These are phyloP conservation scores for Agelastica alni DNA, from an alignment of 2,888 invertebrate species.

Conservation along the genomic window DNA sequence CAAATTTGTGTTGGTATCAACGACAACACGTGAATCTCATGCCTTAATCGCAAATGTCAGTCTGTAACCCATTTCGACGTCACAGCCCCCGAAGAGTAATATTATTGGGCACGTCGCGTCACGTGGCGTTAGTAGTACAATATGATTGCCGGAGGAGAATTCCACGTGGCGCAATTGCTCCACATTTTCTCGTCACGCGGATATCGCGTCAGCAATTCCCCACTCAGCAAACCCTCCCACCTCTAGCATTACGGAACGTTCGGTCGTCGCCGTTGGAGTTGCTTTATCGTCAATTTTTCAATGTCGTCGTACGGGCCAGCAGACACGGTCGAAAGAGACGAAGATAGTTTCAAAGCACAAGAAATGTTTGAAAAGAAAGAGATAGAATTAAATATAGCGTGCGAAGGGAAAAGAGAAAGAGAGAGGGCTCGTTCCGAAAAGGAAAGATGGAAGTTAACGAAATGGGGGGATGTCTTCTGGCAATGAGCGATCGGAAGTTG, in stretches of 20 bases:
- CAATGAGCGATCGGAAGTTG: conserved; percentile 35
- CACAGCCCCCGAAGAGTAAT: neutral
- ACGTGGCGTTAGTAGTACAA: neutral
- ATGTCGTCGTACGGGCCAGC: conserved; percentile 12
- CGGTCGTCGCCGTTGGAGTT: conserved; percentile 1
- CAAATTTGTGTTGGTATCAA: too few relatives aligned
- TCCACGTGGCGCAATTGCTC: neutral
- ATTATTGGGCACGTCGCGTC: neutral
- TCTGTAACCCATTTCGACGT: neutral
- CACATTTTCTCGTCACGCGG: neutral
- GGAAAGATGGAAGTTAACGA: conserved; percentile 19
- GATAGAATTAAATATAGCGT: neutral
- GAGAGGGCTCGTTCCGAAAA: neutral
- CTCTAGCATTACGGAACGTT: neutral
- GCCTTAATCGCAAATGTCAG: too few relatives aligned
- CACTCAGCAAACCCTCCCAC: neutral
- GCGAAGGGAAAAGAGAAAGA: neutral
- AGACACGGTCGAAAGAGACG: neutral
- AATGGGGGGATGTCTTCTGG: conserved; percentile 30
- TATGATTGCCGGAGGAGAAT: neutral
- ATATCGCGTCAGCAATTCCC: neutral
- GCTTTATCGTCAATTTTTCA: conserved; percentile 10
- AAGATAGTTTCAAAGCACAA: neutral
- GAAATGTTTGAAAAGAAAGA: neutral
- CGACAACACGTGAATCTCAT: too few relatives aligned